Conservation (phyloP, 2,113 vertebrate genomes). For the Xiphorhynchus elegans region DNA sequence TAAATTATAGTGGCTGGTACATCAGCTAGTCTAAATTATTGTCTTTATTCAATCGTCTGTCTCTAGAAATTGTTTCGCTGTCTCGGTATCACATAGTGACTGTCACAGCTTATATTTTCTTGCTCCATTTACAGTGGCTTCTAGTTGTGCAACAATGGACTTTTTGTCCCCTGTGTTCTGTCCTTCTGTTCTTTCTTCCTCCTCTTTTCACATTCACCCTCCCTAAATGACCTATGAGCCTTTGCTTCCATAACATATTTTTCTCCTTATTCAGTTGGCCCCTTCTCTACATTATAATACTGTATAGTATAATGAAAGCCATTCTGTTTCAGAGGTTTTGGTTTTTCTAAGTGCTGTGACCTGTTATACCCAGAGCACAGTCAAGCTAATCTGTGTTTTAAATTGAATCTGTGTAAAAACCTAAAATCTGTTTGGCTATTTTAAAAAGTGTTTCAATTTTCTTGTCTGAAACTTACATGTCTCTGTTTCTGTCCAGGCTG, state of each 20-base stretch:
- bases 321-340: not conserved
- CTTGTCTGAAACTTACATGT: not conserved
- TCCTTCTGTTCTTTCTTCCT: not conserved
- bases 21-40: not conserved
- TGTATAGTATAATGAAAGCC: not conserved
- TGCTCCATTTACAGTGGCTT: not conserved
- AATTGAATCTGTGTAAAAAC: not conserved
- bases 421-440: not conserved
- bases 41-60: not conserved
- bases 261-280: not conserved
- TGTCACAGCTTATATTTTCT: not conserved
- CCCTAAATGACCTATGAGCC: not conserved
- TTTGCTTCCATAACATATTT: not conserved
- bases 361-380: not conserved
- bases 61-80: not conserved
- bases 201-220: not conserved
- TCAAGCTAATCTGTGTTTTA: not conserved
- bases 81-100: not conserved
- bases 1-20: not conserved
- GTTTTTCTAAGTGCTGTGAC: accelerated
- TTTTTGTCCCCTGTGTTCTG: not conserved
- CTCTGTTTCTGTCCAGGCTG: conserved; percentile 6
- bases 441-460: not conserved
- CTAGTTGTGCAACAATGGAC: not conserved
- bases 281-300: accelerated